Conservation (phyloP, 2,888 invertebrate genomes). For the Macrophya annulata region DNA sequence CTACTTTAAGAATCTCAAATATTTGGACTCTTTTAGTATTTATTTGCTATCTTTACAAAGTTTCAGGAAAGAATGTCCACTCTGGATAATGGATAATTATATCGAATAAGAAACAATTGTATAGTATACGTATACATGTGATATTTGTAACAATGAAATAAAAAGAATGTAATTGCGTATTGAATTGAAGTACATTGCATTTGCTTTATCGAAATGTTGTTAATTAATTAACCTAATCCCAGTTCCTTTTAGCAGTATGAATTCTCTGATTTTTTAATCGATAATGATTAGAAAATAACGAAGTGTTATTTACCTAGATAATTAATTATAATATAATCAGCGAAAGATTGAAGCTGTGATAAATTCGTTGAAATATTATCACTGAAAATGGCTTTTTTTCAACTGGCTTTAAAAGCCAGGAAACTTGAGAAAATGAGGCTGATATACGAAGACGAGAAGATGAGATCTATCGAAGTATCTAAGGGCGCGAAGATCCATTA, state of each 20-base stretch:
- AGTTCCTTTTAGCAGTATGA: conserved; percentile 42
- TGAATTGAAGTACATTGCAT: neutral
- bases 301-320: too few species aligned
- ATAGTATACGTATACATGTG: neutral
- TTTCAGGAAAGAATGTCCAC: neutral
- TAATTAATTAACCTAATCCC: conserved; percentile 30
- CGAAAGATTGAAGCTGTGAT: neutral
- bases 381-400: conserved; percentile 81
- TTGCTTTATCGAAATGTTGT: conserved; percentile 30
- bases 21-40: neutral
- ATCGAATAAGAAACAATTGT: neutral
- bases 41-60: neutral
- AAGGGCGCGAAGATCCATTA: conserved; percentile 79
- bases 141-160: neutral
- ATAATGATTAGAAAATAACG: conserved; percentile 15
- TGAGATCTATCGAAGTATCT: conserved; percentile 80
- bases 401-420: conserved; percentile 82
- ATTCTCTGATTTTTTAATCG: neutral
- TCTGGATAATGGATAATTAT: neutral
- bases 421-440: conserved; percentile 80
- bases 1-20: neutral
- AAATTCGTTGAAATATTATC: conserved; percentile 8
- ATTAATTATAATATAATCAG: neutral
- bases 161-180: conserved; percentile 9
- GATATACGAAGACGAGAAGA: conserved; percentile 83